Percentiles rank a stretch among this genome's conserved stretches.
phyloP scores from a whole-genome alignment of 2,797 vertebrate species.

The Phrynocephalus vlangalii region DNA sequence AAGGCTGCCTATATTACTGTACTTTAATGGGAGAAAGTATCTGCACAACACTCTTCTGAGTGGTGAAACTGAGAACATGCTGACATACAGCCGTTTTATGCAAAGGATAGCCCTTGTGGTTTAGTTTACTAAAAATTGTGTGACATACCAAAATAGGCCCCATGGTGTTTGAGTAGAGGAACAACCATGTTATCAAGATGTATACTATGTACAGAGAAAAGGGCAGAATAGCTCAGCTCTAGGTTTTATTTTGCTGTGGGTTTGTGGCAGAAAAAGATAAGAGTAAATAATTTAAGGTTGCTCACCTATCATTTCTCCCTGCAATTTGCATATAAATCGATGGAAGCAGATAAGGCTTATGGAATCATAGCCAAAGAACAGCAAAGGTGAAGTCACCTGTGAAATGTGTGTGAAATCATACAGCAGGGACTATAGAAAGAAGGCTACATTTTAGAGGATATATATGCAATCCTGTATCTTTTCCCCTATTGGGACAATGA shows the following conservation, averaged over 20 bases:
- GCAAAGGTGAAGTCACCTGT: neutral
- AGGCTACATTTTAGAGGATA: neutral
- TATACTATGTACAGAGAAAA: neutral
- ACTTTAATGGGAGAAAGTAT: too few species aligned
- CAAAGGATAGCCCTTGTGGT: neutral
- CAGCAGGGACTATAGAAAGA: neutral
- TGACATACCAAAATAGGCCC: neutral
- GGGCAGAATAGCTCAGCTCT: neutral
- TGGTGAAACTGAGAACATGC: neutral
- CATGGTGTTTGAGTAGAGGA: neutral
- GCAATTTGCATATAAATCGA: conserved; percentile 12
- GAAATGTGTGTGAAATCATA: conserved; percentile 10
- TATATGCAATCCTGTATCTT: too few species aligned
- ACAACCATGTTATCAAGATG: neutral
- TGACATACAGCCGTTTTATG: neutral
- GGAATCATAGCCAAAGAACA: conserved; percentile 5
- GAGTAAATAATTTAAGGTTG: conserved; percentile 10
- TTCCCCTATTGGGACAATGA: neutral
- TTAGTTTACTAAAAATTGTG: conserved; percentile 16
- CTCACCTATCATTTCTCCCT: conserved; percentile 15
- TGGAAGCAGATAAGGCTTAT: conserved; percentile 6
- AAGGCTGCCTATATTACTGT: too few species aligned
- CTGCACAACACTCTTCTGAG: too few species aligned
- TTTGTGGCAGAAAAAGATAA: neutral
- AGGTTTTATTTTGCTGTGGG: conserved; percentile 3